phyloP scores from a whole-genome alignment of 2,888 invertebrate species.

The Melanostoma scalare region DNA sequence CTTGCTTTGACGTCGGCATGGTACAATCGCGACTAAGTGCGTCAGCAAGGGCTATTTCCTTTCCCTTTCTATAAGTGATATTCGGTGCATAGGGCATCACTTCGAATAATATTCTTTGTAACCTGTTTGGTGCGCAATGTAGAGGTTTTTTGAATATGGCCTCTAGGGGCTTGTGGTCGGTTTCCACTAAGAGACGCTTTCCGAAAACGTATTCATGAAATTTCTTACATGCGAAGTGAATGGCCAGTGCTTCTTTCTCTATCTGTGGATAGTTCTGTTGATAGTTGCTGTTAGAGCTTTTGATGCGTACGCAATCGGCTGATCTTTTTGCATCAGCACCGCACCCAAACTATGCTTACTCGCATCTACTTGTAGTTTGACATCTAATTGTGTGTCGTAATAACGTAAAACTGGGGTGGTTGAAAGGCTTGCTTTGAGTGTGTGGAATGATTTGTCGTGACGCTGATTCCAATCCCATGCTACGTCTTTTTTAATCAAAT shows the following conservation, averaged over 20 bases:
- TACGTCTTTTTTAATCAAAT: no score
- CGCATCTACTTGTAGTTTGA: slow-evolving; percentile 21
- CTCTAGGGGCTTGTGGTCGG: slow-evolving; percentile 74
- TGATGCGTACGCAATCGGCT: slow-evolving; percentile 78
- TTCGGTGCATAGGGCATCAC: slow-evolving; percentile 58
- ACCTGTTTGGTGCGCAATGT: slow-evolving; percentile 56
- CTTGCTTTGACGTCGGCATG: no score
- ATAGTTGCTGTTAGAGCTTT: slow-evolving; percentile 72
- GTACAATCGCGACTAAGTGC: no score
- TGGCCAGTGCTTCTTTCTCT: slow-evolving; percentile 55
- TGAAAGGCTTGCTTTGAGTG: background rate
- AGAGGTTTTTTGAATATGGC: slow-evolving; percentile 67
- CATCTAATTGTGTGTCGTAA: background rate
- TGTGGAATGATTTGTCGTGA: background rate
- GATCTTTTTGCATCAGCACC: slow-evolving; percentile 76
- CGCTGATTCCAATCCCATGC: no score
- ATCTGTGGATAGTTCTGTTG: slow-evolving; percentile 69
- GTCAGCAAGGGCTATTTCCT: no score
- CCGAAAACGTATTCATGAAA: slow-evolving; percentile 74
- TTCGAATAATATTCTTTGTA: slow-evolving; percentile 74
- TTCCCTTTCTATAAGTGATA: slow-evolving; percentile 46
- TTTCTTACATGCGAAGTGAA: slow-evolving; percentile 67
- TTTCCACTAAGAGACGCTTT: slow-evolving; percentile 66
- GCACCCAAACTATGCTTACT: slow-evolving; percentile 74
- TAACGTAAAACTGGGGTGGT: background rate